These are phyloP conservation scores for Trematomus bernacchii DNA, from an alignment of 2,797 vertebrate genomes.

Conservation along the genomic window DNA sequence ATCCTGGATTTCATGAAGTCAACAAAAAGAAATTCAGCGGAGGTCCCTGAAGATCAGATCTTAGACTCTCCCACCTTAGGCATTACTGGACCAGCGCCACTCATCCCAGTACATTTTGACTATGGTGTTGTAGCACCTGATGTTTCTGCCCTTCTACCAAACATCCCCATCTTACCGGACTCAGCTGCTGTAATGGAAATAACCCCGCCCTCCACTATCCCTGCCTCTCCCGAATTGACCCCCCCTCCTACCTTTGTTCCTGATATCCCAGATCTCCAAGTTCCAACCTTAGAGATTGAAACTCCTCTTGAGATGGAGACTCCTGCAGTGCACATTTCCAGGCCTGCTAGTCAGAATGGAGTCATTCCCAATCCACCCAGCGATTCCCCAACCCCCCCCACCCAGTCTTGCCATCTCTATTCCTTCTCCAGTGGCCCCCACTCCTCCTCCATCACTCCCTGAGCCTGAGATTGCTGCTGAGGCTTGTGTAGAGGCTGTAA, in stretches of 20 bases:
- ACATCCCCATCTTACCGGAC: conserved; percentile 35
- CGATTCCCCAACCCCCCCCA: conserved; percentile 31
- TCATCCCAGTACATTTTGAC: conserved; percentile 55
- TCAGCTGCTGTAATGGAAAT: conserved; percentile 17
- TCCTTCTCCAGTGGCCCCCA: conserved; percentile 7
- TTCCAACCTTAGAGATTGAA: conserved; percentile 40
- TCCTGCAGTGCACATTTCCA: conserved; percentile 27
- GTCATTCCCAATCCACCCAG: conserved; percentile 18
- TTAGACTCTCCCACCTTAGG: conserved; percentile 55
- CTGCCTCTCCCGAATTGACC: conserved; percentile 24
- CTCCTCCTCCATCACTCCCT: conserved; percentile 38
- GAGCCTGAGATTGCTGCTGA: conserved; percentile 17
- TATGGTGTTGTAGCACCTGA: background rate
- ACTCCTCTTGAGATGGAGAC: conserved; percentile 46
- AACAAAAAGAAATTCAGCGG: conserved; percentile 33
- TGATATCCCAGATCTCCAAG: conserved; percentile 35
- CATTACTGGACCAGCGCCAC: conserved; percentile 28
- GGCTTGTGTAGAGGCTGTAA: conserved; percentile 13
- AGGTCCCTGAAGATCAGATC: conserved; percentile 41
- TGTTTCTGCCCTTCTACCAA: conserved; percentile 2
- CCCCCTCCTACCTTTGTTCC: conserved; percentile 54
- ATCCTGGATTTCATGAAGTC: conserved; percentile 66
- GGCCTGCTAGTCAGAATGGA: conserved; percentile 42
- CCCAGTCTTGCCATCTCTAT: background rate
- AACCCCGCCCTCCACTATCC: conserved; percentile 10